phyloP scores from a whole-genome alignment of 2,797 vertebrate species.

The Premnoplex brunnescens region DNA sequence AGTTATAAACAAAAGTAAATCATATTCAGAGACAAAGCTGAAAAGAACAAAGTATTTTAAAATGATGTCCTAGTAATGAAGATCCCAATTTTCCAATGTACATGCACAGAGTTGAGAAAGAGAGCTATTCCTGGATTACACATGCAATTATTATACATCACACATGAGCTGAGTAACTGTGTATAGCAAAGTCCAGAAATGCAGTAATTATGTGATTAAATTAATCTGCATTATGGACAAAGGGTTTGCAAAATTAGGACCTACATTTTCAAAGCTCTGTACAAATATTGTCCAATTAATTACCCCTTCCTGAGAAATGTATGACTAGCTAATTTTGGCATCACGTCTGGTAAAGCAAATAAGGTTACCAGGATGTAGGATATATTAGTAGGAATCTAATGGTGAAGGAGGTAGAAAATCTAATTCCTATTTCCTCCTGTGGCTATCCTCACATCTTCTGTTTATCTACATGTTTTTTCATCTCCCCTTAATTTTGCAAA shows the following conservation, averaged over 20 bases:
- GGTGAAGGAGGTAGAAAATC: not conserved
- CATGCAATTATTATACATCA: constrained; percentile 10
- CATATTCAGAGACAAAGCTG: not conserved
- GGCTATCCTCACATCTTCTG: not conserved
- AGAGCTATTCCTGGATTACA: not conserved
- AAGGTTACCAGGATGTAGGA: constrained; percentile 21
- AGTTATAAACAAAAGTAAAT: not conserved
- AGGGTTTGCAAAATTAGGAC: constrained; percentile 62
- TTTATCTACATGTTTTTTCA: not conserved
- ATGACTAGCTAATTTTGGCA: constrained; percentile 43
- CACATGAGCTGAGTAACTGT: not conserved
- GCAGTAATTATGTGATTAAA: constrained; percentile 60
- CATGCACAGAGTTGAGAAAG: not conserved
- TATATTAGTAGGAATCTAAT: not conserved
- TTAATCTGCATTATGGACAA: constrained; percentile 57
- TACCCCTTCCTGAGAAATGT: constrained; percentile 43
- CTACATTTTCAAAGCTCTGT: constrained; percentile 57
- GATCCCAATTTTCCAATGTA: not conserved
- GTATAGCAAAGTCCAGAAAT: constrained; percentile 39
- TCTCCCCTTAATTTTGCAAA: not conserved
- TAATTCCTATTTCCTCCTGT: not conserved
- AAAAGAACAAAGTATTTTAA: not conserved
- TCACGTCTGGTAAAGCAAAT: constrained; percentile 36
- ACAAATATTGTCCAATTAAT: constrained; percentile 68
- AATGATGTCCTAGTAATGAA: not conserved